phyloP scores from a whole-genome alignment of 2,888 invertebrate genomes.

The Adelognathus sp. region DNA sequence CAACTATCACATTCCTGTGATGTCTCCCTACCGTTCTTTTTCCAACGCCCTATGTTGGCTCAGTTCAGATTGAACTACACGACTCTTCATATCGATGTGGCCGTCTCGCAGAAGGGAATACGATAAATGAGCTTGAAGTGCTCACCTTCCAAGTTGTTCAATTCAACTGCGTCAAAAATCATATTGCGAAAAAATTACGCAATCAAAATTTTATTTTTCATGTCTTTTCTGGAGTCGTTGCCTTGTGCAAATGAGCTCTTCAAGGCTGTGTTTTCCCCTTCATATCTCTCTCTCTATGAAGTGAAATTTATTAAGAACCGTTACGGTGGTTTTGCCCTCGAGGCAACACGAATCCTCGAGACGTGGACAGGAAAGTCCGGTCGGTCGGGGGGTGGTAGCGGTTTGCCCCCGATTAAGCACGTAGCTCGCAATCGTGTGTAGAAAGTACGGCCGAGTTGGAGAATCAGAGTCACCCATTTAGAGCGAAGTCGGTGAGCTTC shows the following conservation, averaged over 20 bases:
- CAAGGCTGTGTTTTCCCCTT: neutral
- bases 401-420: conserved; percentile 52
- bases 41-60: no score
- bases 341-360: conserved; percentile 47
- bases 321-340: conserved; percentile 14
- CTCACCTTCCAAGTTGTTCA: no score
- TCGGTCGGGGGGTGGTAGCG: conserved; percentile 1
- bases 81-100: no score
- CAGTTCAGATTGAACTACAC: no score
- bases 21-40: no score
- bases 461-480: conserved; percentile 76
- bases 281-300: conserved; percentile 48
- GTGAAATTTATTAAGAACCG: conserved; percentile 49
- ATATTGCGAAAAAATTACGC: no score
- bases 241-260: neutral
- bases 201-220: neutral
- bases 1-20: no score
- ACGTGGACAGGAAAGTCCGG: conserved; percentile 33
- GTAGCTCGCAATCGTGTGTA: conserved; percentile 33
- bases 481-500: conserved; percentile 76
- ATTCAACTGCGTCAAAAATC: no score
- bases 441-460: conserved; percentile 63
- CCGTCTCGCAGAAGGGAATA: no score
- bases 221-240: conserved; percentile 12
- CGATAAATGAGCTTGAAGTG: no score